These are phyloP conservation scores for Epizoanthus stellaris DNA, from an alignment of 92 coral and sea anemone genomes.

Conservation along the genomic window DNA sequence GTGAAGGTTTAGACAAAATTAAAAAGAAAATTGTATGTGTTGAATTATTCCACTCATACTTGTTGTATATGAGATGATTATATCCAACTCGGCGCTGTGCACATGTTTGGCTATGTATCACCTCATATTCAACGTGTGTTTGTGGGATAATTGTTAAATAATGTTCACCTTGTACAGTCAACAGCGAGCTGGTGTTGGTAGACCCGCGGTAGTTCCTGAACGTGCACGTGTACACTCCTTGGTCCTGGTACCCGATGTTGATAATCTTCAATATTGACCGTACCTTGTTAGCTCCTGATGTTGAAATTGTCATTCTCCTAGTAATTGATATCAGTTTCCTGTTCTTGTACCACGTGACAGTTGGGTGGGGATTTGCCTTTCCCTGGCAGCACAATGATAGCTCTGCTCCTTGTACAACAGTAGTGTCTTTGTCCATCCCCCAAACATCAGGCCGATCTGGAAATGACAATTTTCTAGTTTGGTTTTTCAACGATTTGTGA, in stretches of 20 bases:
- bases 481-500: not conserved
- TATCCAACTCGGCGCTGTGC: no score
- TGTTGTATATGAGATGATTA: no score
- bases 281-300: no score
- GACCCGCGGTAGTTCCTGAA: not conserved
- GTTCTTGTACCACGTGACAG: constrained; percentile 11
- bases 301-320: not conserved
- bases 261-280: not conserved
- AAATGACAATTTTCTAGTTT: not conserved
- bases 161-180: not conserved
- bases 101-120: not conserved
- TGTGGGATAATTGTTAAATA: no score
- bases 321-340: not conserved
- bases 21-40: no score
- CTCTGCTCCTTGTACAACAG: not conserved
- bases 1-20: no score
- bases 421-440: not conserved
- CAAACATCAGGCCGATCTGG: not conserved
- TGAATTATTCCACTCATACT: no score
- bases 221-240: not conserved
- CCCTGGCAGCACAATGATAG: not conserved
- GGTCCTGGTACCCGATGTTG: not conserved
- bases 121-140: not conserved
- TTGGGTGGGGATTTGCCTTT: not conserved
- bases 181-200: not conserved